Evolutionary conservation across 2,797 vertebrate genomes (phyloP).

Genomic region (Falco columbarius): DNA sequence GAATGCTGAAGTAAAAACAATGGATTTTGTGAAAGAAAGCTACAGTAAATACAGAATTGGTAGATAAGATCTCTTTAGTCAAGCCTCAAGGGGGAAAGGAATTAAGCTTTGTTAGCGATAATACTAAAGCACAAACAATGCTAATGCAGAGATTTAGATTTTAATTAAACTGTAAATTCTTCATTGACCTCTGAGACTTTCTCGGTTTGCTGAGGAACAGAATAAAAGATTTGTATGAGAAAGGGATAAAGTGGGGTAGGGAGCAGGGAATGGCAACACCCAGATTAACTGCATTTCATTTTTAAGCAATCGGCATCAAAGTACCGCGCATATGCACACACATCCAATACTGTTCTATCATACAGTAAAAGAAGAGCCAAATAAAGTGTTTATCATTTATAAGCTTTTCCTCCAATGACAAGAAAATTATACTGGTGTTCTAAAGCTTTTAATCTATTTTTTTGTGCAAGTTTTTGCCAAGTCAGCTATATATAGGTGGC

Average conservation of each 20-base stretch:
- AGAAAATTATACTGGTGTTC: neutral
- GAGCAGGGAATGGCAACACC: neutral
- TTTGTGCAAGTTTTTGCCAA: neutral
- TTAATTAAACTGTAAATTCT: conserved; percentile 54
- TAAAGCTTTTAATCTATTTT: neutral
- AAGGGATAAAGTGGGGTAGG: neutral
- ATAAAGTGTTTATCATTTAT: neutral
- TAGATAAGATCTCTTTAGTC: conserved; percentile 55
- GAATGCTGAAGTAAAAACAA: conserved; percentile 27
- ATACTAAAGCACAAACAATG: conserved; percentile 27
- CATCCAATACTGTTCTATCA: neutral
- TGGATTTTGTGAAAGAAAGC: conserved; percentile 17
- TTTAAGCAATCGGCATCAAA: neutral
- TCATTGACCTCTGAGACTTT: conserved; percentile 24
- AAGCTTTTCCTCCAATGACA: neutral
- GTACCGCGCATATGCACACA: neutral
- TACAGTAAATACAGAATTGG: conserved; percentile 16
- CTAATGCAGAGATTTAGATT: conserved; percentile 50
- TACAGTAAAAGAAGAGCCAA: neutral
- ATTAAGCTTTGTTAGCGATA: conserved; percentile 58
- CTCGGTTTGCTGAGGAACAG: neutral
- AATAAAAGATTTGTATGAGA: conserved; percentile 21
- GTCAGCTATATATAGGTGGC: neutral
- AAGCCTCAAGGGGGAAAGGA: conserved; percentile 40
- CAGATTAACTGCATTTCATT: neutral